A percentile compares a stretch with the other conserved stretches of the same genome.
These are phyloP conservation scores for Solen grandis DNA, from an alignment of 1,140 invertebrate genomes.

Conservation along the genomic window DNA sequence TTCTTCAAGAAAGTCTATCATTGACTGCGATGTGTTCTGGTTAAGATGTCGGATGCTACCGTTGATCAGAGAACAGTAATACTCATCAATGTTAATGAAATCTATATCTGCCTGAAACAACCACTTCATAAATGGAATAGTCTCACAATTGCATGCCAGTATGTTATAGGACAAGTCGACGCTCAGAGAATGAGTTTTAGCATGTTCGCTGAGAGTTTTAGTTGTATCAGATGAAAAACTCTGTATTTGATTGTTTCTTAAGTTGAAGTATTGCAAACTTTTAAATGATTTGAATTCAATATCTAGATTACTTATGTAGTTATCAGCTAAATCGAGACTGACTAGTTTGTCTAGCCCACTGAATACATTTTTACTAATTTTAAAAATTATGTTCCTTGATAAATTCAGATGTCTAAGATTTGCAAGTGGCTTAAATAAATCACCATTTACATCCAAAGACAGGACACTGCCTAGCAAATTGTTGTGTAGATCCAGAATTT, in stretches of 20 bases:
- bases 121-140: slow-evolving; percentile 40
- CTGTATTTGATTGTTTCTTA: slow-evolving; percentile 25
- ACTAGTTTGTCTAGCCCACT: neutral
- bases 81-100: slow-evolving; percentile 10
- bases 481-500: slow-evolving; percentile 22
- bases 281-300: neutral
- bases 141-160: slow-evolving; percentile 37
- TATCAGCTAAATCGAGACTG: slow-evolving; percentile 17
- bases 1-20: slow-evolving; percentile 3
- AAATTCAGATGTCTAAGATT: slow-evolving; percentile 13
- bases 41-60: neutral
- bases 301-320: slow-evolving; percentile 32
- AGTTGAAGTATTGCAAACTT: slow-evolving; percentile 13
- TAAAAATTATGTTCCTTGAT: slow-evolving; percentile 26
- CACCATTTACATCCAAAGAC: neutral
- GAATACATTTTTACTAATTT: slow-evolving; percentile 32
- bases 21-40: neutral
- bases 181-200: neutral
- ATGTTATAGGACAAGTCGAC: slow-evolving; percentile 40
- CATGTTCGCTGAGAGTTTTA: neutral
- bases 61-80: slow-evolving; percentile 24
- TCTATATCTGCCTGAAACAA: neutral
- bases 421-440: slow-evolving; percentile 1
- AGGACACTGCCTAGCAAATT: slow-evolving; percentile 35
- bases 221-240: neutral